These are phyloP conservation scores for Drosophila bunnanda DNA, from an alignment of 2,888 invertebrate species.

Conservation along the genomic window DNA sequence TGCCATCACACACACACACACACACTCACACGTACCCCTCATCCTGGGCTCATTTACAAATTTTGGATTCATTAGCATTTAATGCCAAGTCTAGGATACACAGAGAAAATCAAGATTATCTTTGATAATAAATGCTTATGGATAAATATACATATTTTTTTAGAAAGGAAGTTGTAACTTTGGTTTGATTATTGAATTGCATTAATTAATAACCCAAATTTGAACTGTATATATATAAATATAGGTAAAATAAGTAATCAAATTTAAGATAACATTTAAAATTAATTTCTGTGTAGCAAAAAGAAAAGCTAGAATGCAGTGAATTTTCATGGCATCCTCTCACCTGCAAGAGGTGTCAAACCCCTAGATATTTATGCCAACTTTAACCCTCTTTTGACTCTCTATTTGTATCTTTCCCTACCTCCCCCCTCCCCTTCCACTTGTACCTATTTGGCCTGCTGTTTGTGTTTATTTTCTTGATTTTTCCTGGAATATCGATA, in stretches of 20 bases:
- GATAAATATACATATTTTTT: no score
- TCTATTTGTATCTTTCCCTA: background rate
- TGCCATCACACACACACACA: conserved; percentile 7
- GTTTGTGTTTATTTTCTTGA: conserved; percentile 57
- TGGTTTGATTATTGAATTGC: no score
- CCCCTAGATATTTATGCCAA: conserved; percentile 3
- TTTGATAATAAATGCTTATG: no score
- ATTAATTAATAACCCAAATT: no score
- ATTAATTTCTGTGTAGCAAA: background rate
- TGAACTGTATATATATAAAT: no score
- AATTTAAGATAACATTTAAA: no score
- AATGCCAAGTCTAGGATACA: conserved; percentile 58
- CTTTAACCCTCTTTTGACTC: conserved; percentile 17
- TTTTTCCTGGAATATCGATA: conserved; percentile 61
- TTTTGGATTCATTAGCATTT: conserved; percentile 72
- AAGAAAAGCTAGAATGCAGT: background rate
- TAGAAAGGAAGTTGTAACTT: no score
- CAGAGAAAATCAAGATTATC: background rate
- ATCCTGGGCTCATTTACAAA: conserved; percentile 68
- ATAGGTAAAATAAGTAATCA: no score
- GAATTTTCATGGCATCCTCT: conserved; percentile 7
- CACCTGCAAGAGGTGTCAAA: conserved; percentile 30
- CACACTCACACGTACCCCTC: no score
- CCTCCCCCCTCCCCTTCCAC: background rate
- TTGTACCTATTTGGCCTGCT: conserved; percentile 15